Conservation (phyloP, 2,888 invertebrate species). For the Lasioglossum morio region DNA sequence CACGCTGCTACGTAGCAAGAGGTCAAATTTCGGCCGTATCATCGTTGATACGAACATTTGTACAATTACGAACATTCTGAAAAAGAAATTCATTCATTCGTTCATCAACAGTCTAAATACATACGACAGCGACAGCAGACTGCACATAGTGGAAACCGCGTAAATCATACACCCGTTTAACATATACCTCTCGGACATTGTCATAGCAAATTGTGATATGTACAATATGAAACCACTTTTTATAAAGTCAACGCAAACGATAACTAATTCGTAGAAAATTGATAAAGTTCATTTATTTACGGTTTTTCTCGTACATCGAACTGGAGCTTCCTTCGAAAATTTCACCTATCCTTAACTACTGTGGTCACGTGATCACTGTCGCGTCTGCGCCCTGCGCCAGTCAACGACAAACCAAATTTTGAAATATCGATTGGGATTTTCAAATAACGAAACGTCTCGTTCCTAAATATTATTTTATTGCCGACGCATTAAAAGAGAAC, state of each 20-base stretch:
- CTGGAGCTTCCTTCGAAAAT: conserved; percentile 9
- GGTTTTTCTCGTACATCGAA: not conserved
- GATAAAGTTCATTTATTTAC: conserved; percentile 3
- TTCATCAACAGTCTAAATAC: conserved; percentile 17
- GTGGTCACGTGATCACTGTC: conserved; percentile 4
- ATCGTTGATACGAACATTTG: conserved; percentile 31
- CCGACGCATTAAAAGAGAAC: not conserved
- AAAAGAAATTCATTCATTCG: conserved; percentile 32
- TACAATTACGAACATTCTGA: conserved; percentile 31
- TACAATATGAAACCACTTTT: not conserved
- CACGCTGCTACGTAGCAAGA: conserved; percentile 36
- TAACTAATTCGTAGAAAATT: not conserved
- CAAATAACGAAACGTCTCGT: not conserved
- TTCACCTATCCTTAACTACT: not conserved
- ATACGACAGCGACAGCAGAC: too few relatives aligned
- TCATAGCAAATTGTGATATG: not conserved
- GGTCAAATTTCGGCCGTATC: conserved; percentile 38
- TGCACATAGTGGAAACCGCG: not conserved
- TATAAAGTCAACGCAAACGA: not conserved
- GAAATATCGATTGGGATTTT: not conserved
- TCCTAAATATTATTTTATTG: not conserved
- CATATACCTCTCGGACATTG: not conserved
- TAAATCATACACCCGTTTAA: not conserved
- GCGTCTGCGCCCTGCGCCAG: not conserved
- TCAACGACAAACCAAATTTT: not conserved